Evolutionary conservation across 1,140 invertebrate species (phyloP), one percentile per base, ranked within the genome.

Genomic region (Vanessa tameamea): DNA sequence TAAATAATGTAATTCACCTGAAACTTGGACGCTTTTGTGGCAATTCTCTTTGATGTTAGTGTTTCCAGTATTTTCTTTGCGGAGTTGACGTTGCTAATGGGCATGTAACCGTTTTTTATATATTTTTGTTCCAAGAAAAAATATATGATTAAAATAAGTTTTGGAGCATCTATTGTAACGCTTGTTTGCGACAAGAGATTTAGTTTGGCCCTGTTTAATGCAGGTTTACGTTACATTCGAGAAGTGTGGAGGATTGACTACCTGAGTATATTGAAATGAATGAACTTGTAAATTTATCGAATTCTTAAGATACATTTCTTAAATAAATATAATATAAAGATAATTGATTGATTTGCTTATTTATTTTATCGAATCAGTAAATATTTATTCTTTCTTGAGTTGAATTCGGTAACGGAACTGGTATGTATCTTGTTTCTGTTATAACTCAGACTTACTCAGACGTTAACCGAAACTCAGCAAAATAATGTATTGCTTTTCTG

Each of bases 31-130:
- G 51, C 63, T 72, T 72, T 59, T 63, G 48, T 72, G 31, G 57
- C 37, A 72, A 59, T 65, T 65, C 70, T 65, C 63, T 72, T 72
- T 72, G 70, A 72, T 65, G 70, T 61, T 37, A 57, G 20, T 57
- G 23, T 72, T 47, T 47, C 43, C 37, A 57, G 70, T 57, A 57
- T 72, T 65, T 72, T 72, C 51, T 72, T 72, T 65, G 43, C 12
- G 23, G 43, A 47, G n/a, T 72, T 72, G 65, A 50, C 47, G 23
- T 69, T 65, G 26, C 51, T 65, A 65, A 57, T 47, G 50, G 63
- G 48, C 70, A 59, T 72, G 51, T 57, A 47, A 48, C 23, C 70
- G 12, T 72, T 70, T 61, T n/a, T 61, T 9, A 64, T 71, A 72
- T 23, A 53, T n/a, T 64, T 26, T 72, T 47, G 16, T 47, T 65